Evolutionary conservation across 2,113 vertebrate genomes (phyloP), one percentile per base, ranked within the genome.

Genomic region (Andinoacara biseriatus): DNA sequence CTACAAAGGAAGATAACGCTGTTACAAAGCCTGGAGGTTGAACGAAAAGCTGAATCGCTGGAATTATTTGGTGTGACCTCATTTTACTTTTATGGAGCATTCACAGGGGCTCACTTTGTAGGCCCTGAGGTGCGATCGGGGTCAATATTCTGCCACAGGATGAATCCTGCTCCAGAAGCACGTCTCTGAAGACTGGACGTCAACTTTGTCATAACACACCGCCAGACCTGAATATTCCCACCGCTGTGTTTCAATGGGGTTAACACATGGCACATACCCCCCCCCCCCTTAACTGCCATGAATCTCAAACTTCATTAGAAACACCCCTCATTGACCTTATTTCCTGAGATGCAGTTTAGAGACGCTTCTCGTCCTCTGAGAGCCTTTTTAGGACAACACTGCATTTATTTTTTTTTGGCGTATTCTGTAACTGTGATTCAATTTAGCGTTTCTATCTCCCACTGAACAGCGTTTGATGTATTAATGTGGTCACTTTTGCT

Each of bases 1-100:
- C 65, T 24, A 78, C 29, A 85, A 58, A 31, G 59, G 74, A 81
- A 90, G 78, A 78, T 82, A 58, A 58, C 75, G 40, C 18, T 72
- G 59, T 67, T 9, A 62, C 67, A 22, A 46, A 20, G 65, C 38
- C 58, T 52, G 24, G 69, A 24, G 26, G 31, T 11, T 67, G 40
- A 49, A 46, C 29, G 0, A 67, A 29, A 0, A 67, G 5, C 9
- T 29, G 63, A 67, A 49, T 67, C 22, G 22, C 63, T 67, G 40
- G 15, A 49, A 49, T 24, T 3, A 29, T 67, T 40, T 69, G 17
- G 10, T 49, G 29, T 29, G 65, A 49, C 11, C 49, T 31, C 5
- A 69, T 69, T 43, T 31, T 20, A 49, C 22, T 52, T 69, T 69
- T 18, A 29, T 24, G 15, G 29, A 69, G 4, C 63, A 0, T 20